phyloP scores from a whole-genome alignment of 2,888 invertebrate species.

The Neoitamus cyanurus region DNA sequence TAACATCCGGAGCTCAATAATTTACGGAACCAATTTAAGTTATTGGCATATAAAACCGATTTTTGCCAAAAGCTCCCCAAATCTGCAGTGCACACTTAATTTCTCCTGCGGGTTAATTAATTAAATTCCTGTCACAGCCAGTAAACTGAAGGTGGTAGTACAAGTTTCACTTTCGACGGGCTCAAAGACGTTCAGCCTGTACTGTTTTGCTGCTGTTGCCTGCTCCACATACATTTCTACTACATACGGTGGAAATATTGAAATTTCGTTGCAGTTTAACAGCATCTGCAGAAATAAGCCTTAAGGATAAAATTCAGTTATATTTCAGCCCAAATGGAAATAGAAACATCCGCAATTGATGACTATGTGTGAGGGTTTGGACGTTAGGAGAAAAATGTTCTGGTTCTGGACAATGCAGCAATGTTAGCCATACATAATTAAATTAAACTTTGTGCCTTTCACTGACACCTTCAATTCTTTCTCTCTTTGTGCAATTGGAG shows the following conservation, averaged over 20 bases:
- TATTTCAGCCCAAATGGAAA: not conserved
- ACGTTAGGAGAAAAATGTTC: not conserved
- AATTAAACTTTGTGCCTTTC: not conserved
- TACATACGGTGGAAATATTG: constrained; percentile 1
- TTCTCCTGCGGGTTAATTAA: constrained; percentile 8
- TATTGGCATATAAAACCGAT: constrained; percentile 4
- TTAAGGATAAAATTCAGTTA: constrained; percentile 3
- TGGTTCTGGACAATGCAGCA: not conserved
- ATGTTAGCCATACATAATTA: not conserved
- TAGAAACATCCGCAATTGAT: constrained; percentile 16
- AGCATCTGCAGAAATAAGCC: constrained; percentile 14
- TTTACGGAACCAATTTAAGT: not conserved
- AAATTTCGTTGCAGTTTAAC: not conserved
- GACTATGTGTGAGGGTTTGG: not conserved
- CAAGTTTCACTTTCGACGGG: not conserved
- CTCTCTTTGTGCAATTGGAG: too few relatives aligned
- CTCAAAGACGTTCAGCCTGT: not conserved
- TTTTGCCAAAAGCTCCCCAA: not conserved
- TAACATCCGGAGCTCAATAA: not conserved
- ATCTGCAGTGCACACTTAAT: not conserved
- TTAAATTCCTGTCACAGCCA: constrained; percentile 19
- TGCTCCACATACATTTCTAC: not conserved
- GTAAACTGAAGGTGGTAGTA: not conserved
- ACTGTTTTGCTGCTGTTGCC: not conserved
- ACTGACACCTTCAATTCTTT: not conserved